Conservation (phyloP, 2,888 invertebrate species). For the Cephus pulcher region DNA sequence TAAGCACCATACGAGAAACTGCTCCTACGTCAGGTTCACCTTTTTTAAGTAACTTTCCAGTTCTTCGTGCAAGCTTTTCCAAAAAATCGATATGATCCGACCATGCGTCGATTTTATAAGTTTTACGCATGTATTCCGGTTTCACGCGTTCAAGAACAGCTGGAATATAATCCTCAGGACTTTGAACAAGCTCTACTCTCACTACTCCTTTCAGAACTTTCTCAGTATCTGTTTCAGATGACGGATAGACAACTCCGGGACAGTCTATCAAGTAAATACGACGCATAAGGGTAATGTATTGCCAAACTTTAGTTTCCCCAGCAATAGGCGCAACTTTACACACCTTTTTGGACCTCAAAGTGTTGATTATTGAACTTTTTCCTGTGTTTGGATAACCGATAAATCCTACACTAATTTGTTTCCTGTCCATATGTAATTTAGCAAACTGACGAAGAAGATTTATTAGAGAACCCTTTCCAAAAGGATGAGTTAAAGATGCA, state of each 20-base stretch:
- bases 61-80: slow-evolving; percentile 86
- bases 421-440: slow-evolving; percentile 94
- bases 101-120: slow-evolving; percentile 91
- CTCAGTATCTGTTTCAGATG: slow-evolving; percentile 94
- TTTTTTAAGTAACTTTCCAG: slow-evolving; percentile 92
- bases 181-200: slow-evolving; percentile 92
- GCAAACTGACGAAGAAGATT: slow-evolving; percentile 95
- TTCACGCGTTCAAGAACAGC: slow-evolving; percentile 89
- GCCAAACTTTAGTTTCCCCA: slow-evolving; percentile 98
- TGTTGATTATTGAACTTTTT: slow-evolving; percentile 98
- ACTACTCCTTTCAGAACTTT: slow-evolving; percentile 98
- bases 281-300: slow-evolving; percentile 98
- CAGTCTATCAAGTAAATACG: slow-evolving; percentile 98
- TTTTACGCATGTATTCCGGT: slow-evolving; percentile 88
- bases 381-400: slow-evolving; percentile 99
- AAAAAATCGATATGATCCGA: slow-evolving; percentile 86
- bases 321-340: slow-evolving; percentile 99
- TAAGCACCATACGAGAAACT: slow-evolving; percentile 93
- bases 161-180: slow-evolving; percentile 94
- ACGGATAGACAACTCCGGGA: slow-evolving; percentile 98
- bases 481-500: slow-evolving; percentile 98
- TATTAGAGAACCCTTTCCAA: slow-evolving; percentile 97
- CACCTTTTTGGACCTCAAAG: slow-evolving; percentile 94
- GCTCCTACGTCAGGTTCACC: slow-evolving; percentile 95
- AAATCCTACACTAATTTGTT: slow-evolving; percentile 98